Base-by-base conservation (phyloP, 2,888 invertebrate genomes). In the Sesamia inferens region DNA sequence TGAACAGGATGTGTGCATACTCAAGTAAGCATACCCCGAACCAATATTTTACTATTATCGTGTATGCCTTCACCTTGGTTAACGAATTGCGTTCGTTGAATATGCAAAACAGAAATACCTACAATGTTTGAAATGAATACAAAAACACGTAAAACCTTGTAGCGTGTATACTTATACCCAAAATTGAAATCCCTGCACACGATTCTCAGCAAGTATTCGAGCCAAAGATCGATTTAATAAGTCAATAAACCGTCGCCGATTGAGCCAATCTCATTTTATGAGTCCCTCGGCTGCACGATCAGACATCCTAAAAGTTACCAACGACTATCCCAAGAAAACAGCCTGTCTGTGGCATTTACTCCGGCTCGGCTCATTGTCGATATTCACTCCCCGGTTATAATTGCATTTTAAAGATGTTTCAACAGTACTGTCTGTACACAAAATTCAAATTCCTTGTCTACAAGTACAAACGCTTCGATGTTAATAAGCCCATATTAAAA, bases 191-290 rank as follows among this genome's bases (percentile, higher is more conserved):
- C 87, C 79, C 68, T 85, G 76, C 79, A 86, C 82, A 85, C 88
- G 85, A 87, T 87, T 91, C 88, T 76, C 81, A 88, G 87, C 88
- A 88, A 90, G 87, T 89, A 90, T 90, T 90, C 88, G 90, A 92
- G 91, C 90, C 88, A 91, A 91, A 93, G 91, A 94, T 94, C 93
- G 91, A 94, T 94, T 94, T 94, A 94, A 94, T 94, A 94, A 94
- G 94, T 94, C 94, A 93, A 93, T 94, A 94, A 94, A 94, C 90
- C 92, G 91, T 90, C 91, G 91, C 89, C 93, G 93, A 94, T 94
- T 92, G 93, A 90, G 89, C 92, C 94, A 95, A 95, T 95, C 95
- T 94, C 92, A 90, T 92, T 95, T 95, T 94, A 95, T 89, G 94
- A 93, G 91, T 93, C 94, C 93, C 94, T 89, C 78, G 93, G 87